Evolutionary conservation across 2,113 vertebrate species (phyloP).

Genomic region (Desmodus rotundus): DNA sequence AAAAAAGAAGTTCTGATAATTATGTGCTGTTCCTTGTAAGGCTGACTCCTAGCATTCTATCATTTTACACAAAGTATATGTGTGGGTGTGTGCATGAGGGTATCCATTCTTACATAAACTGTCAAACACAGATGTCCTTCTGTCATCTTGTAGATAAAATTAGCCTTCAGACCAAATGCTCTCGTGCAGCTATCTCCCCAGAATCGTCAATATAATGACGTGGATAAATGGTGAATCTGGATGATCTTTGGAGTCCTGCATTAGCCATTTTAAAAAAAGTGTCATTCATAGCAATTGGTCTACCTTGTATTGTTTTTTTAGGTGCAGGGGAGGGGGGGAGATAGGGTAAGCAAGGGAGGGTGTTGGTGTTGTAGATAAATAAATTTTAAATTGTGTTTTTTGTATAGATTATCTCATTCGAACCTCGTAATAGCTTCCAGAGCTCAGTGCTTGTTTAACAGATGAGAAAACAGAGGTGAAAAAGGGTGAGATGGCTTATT

Average conservation of each 20-base stretch:
- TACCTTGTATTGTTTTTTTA: background rate
- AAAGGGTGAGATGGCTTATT: background rate
- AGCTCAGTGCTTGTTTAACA: background rate
- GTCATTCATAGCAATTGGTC: background rate
- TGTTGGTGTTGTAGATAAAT: background rate
- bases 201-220: background rate
- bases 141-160: background rate
- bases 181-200: background rate
- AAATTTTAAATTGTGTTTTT: conserved; percentile 1
- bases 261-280: background rate
- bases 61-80: background rate
- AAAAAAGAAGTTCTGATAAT: background rate
- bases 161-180: background rate
- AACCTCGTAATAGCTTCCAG: background rate
- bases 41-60: background rate
- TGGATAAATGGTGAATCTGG: background rate
- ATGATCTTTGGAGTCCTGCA: background rate
- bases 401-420: conserved; percentile 2
- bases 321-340: background rate
- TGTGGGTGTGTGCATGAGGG: background rate
- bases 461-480: conserved; percentile 17
- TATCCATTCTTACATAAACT: background rate
- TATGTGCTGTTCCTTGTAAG: background rate
- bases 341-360: background rate
- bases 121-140: background rate